phyloP scores from a whole-genome alignment of 1,140 invertebrate genomes.

The Triops longicaudatus region DNA sequence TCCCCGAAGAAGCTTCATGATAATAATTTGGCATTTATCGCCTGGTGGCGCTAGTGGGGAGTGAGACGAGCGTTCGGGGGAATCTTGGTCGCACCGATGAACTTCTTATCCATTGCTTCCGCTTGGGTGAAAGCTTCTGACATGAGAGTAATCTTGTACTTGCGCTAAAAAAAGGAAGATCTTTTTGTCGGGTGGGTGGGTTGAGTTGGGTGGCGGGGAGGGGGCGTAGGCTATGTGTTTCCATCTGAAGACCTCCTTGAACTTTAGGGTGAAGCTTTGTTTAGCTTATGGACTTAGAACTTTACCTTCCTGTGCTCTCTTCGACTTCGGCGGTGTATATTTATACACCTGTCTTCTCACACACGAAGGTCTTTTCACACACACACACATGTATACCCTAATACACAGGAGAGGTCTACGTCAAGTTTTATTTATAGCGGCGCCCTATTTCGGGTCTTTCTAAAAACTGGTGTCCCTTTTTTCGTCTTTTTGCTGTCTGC shows the following conservation, averaged over 20 bases:
- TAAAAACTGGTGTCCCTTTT: not conserved
- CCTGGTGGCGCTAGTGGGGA: too few species aligned
- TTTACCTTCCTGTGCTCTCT: too few species aligned
- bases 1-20: too few species aligned
- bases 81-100: too few species aligned
- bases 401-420: not conserved
- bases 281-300: not conserved
- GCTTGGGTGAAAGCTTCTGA: too few species aligned
- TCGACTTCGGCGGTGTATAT: not conserved
- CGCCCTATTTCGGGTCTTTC: not conserved
- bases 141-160: too few species aligned
- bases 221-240: too few species aligned
- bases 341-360: conserved; percentile 4
- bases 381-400: too few species aligned
- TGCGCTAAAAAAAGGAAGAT: not conserved
- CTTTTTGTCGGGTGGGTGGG: not conserved
- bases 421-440: conserved; percentile 2
- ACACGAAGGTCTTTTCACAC: too few species aligned
- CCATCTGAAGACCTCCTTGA: not conserved
- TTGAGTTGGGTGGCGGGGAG: not conserved
- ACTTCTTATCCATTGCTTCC: too few species aligned
- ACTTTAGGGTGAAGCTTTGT: not conserved
- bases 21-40: too few species aligned
- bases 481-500: not conserved
- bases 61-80: too few species aligned